A percentile compares a stretch with the other conserved stretches of the same genome.
Evolutionary conservation across 2,888 invertebrate genomes (phyloP).

Genomic region (Drosophila neotestacea): DNA sequence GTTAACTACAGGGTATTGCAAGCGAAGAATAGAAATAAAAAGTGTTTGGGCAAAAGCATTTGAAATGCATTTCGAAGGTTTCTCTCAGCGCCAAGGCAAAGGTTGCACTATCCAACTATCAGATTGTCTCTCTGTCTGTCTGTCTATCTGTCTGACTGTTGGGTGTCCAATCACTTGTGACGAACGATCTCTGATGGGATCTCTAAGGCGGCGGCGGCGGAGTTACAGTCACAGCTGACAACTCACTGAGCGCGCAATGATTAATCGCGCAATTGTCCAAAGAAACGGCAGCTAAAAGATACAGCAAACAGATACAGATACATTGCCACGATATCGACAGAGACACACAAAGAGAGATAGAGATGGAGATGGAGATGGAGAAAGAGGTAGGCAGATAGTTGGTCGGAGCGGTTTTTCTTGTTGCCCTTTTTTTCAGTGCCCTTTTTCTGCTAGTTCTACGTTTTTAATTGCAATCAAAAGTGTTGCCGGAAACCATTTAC

Average conservation of each 20-base stretch:
- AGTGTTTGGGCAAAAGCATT: slow-evolving; percentile 65
- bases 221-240: slow-evolving; percentile 76
- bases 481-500: slow-evolving; percentile 81
- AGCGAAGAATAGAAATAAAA: slow-evolving; percentile 56
- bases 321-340: slow-evolving; percentile 43
- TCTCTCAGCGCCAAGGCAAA: slow-evolving; percentile 32
- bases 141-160: slow-evolving; percentile 29
- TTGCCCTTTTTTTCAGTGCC: slow-evolving; percentile 40
- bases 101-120: slow-evolving; percentile 2
- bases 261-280: slow-evolving; percentile 79
- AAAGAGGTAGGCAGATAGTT: not conserved
- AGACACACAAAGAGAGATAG: slow-evolving; percentile 8
- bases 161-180: slow-evolving; percentile 80
- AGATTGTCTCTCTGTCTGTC: not conserved
- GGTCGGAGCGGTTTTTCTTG: not conserved
- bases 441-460: slow-evolving; percentile 66
- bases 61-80: slow-evolving; percentile 61
- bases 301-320: slow-evolving; percentile 53
- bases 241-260: slow-evolving; percentile 81
- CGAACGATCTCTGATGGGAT: slow-evolving; percentile 70
- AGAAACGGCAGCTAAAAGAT: slow-evolving; percentile 43
- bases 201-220: slow-evolving; percentile 59
- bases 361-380: slow-evolving; percentile 2
- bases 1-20: slow-evolving; percentile 7
- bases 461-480: slow-evolving; percentile 80